Base-by-base conservation (phyloP, 2,888 invertebrate genomes). In the Cephus runcator region DNA sequence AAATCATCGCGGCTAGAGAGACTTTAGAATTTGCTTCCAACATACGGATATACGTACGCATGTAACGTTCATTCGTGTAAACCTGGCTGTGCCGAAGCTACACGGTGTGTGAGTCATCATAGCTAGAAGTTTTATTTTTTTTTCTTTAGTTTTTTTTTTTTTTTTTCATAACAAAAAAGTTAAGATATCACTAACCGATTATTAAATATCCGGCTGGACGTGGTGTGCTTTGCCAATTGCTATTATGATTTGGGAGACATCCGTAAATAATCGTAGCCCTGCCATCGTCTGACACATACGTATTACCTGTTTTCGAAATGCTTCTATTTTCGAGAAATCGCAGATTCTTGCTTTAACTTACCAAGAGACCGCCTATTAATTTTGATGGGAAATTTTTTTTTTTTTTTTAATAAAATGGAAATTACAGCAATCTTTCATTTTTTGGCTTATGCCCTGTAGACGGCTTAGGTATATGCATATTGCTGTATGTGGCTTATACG, bases 171-270 rank as follows among this genome's bases (percentile, higher is more conserved):
- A 80, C 56, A 56, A 56, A 56, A 40, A 56, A 56, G 56, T 56
- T 56, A 56, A 75, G 77, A 77, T 78, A 69, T 69, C 76, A 75
- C 35, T 73, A 74, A 77, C 77, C 75, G 81, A 85, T 84, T 83
- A 83, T 84, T 83, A 83, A 82, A 78, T 83, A 83, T 84, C 83
- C 79, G 82, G 80, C 79, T 80, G 75, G 69, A 73, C 77, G 76
- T 75, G 56, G 56, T 56, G 23, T 15, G 23, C 56, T 56, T 40
- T 40, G 40, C 40, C 15, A 40, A 40, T 40, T 40, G 40, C 40
- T 56, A 56, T 56, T 56, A 56, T 56, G 56, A 56, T 56, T 56
- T 56, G 23, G 23, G 23, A 56, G 15, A 56, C 31, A 33, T 71
- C 71, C 15, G 33, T 11, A 71, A 71, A 71, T 71, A 71, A 71